Evolutionary conservation across 2,888 invertebrate species (phyloP), one percentile per base, ranked within the genome.

Genomic region (Oligia fasciuncula): DNA sequence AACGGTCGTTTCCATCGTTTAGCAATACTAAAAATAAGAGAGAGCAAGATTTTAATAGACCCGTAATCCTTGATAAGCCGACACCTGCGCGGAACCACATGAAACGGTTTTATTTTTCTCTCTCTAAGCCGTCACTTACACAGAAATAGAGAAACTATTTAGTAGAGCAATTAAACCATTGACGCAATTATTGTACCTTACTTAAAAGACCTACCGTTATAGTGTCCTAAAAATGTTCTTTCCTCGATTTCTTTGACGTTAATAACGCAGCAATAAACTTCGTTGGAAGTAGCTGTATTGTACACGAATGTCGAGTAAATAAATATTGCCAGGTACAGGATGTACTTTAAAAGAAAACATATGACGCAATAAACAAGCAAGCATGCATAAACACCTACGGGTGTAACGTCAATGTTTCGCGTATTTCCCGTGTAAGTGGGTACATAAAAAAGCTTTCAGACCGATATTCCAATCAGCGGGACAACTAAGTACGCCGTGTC

Each of bases 371-470:
- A 91, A 92, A 91, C 87, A 91, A 89, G 91, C 85, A 83, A 90
- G 89, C 86, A 87, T 86, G 88, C 88, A 88, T 89, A 90, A 91
- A 89, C 90, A 90, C 90, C 91, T 86, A 81, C 75, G 87, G 81
- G 76, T 76, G 83, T 79, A 84, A 81, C 87, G 86, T 90, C 90
- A 90, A 93, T 92, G 91, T 91, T 90, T 90, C 89, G 90, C 87
- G 89, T 91, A 93, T 92, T 92, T 90, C 85, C 90, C 88, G 85
- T 91, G 91, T 91, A 92, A 92, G 91, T 92, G 92, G 90, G 90
- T 93, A 94, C 93, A 94, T 93, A 94, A 94, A 94, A 94, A 94
- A 92, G 93, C 94, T 94, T 94, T 94, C 90, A 94, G 90, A 89
- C 90, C 92, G 87, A 93, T 93, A 94, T 93, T 92, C 93, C 93